A percentile compares a stretch with the other conserved stretches of the same genome.
Evolutionary conservation across 2,888 invertebrate species (phyloP).

Genomic region (Adelognathus sp.): DNA sequence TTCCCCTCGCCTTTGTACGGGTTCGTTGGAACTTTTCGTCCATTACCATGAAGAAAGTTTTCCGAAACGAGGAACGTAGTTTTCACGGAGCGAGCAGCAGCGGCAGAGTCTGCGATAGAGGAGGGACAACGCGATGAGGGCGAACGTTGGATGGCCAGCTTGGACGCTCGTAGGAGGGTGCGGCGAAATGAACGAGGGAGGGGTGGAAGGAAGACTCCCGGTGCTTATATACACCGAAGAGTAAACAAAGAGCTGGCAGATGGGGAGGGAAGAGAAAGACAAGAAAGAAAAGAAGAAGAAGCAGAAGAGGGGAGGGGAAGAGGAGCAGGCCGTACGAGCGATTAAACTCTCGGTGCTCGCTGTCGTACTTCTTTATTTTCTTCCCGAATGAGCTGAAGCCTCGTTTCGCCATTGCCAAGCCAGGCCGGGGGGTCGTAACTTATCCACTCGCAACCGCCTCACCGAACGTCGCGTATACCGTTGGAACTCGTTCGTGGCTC

Average conservation of each 20-base stretch:
- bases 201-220: background rate
- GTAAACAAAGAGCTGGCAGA: slow-evolving; percentile 45
- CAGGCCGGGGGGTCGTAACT: slow-evolving; percentile 27
- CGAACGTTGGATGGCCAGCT: background rate
- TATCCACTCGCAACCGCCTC: slow-evolving; percentile 25
- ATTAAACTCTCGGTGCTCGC: slow-evolving; percentile 56
- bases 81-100: background rate
- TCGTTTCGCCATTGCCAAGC: slow-evolving; percentile 46
- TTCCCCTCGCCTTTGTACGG: too few species aligned
- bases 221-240: slow-evolving; percentile 19
- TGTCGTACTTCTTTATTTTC: slow-evolving; percentile 37
- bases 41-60: slow-evolving; percentile 49
- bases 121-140: background rate
- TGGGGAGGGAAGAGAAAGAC: background rate
- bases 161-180: slow-evolving; percentile 21
- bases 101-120: background rate
- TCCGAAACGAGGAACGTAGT: slow-evolving; percentile 24
- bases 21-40: slow-evolving; percentile 40
- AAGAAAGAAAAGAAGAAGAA: slow-evolving; percentile 16
- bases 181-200: slow-evolving; percentile 38
- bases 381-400: slow-evolving; percentile 27
- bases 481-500: slow-evolving; percentile 13
- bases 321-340: slow-evolving; percentile 54
- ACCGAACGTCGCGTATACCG: background rate
- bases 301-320: background rate